Evolutionary conservation across 2,113 vertebrate species (phyloP), one percentile per base, ranked within the genome.

Genomic region (Microtus ochrogaster): DNA sequence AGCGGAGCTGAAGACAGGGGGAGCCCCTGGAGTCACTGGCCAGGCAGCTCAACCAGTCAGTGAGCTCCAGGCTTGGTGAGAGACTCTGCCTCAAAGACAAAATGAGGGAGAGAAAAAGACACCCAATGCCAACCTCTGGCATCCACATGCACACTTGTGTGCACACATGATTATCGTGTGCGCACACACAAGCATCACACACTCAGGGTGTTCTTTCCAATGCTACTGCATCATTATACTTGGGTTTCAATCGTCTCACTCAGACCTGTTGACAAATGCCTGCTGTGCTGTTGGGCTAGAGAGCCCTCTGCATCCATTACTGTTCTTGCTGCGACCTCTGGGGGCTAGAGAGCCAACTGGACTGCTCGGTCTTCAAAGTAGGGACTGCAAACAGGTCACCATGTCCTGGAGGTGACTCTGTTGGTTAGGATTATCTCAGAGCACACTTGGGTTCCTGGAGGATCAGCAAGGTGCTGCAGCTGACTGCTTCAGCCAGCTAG

Each of bases 301-400:
- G 28, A 63, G 36, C 30, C 17, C 13, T 49, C 3, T 16, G 58
- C 49, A 14, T 26, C 44, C 6, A 24, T 30, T 14, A 14, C 81
- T n/a, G 74, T n/a, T 72, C 30, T 5, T 14, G 0, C 68, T 52
- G 7, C 2, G 41, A 17, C 28, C 7, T 3, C 52, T 36, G 2
- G 41, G 7, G 21, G n/a, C 30, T 17, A 41, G 58, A 83, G 44
- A 77, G 22, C 4, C 36, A 76, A 24, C 19, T 1, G 44, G 52
- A 9, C 41, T 28, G 30, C 17, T 14, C 3, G 44, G 44, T 44
- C 6, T 5, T 36, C 5, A 52, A 58, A 65, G 30, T 8, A 1
- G 17, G 9, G 6, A 11, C 61, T 5, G 1, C 2, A 4, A 0
- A 17, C 0, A 30, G 78, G 10, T 33, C 55, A 12, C 36, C 1